A percentile compares a stretch with the other conserved stretches of the same genome.
These are phyloP conservation scores for Drosophila imparisetae DNA, from an alignment of 2,888 invertebrate genomes.

Conservation along the genomic window DNA sequence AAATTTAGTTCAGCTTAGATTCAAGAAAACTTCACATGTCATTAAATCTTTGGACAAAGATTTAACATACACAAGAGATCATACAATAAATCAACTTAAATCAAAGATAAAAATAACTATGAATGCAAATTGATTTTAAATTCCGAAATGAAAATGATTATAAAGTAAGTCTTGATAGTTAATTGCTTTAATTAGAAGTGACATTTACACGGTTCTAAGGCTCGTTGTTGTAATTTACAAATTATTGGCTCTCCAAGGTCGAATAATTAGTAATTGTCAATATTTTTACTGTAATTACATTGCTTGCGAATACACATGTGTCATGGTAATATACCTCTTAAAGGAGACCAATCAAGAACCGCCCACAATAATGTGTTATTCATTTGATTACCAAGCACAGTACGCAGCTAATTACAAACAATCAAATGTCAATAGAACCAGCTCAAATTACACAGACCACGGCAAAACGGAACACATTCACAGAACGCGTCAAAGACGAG, in stretches of 20 bases:
- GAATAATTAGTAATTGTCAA: neutral
- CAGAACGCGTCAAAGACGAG: constrained; percentile 6
- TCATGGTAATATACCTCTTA: neutral
- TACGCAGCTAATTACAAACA: constrained; percentile 65
- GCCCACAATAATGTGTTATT: constrained; percentile 44
- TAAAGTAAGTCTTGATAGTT: neutral
- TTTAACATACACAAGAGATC: neutral
- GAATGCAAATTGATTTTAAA: neutral
- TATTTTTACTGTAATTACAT: neutral
- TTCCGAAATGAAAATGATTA: neutral
- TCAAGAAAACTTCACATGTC: neutral
- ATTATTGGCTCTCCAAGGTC: neutral
- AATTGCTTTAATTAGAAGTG: constrained; percentile 2
- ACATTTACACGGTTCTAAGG: neutral
- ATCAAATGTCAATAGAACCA: constrained; percentile 66
- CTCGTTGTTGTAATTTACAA: neutral
- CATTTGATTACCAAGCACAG: constrained; percentile 27
- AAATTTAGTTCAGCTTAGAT: constrained; percentile 9
- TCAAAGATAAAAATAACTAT: too few relatives aligned
- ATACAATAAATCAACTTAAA: neutral
- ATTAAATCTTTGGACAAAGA: neutral
- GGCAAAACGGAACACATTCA: constrained; percentile 22
- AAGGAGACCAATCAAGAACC: constrained; percentile 20
- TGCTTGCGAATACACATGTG: neutral
- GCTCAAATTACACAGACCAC: constrained; percentile 50